phyloP scores from a whole-genome alignment of 2,113 vertebrate species.

The Lampris megalopsis region DNA sequence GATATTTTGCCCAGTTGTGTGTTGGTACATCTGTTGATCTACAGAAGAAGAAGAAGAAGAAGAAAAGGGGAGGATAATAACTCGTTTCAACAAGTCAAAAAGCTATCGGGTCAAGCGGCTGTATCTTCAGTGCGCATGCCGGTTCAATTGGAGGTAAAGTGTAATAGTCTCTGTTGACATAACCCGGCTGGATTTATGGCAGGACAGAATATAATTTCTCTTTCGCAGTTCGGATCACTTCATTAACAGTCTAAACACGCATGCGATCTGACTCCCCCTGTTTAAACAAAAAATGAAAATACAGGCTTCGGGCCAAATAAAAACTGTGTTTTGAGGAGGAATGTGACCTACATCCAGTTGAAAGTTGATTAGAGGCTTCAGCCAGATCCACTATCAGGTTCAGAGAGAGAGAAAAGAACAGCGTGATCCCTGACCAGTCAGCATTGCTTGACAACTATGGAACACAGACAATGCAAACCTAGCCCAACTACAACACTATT shows the following conservation, averaged over 20 bases:
- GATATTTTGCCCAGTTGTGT: not conserved
- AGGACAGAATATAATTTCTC: not conserved
- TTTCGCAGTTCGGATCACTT: not conserved
- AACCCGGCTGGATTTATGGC: not conserved
- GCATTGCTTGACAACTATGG: slow-evolving; percentile 4
- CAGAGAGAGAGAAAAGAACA: slow-evolving; percentile 3
- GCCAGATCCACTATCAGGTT: not conserved
- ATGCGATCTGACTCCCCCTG: not conserved
- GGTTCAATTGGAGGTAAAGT: not conserved
- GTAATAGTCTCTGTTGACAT: not conserved
- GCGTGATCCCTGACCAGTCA: not conserved
- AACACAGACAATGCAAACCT: not conserved
- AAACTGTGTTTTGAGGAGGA: not conserved
- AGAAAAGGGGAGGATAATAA: too few relatives aligned
- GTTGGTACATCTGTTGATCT: not conserved
- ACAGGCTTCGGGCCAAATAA: not conserved
- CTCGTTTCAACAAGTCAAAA: not conserved
- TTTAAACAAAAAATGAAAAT: not conserved
- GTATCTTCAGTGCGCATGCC: not conserved
- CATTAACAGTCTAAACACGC: not conserved
- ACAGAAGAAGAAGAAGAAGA: too few relatives aligned
- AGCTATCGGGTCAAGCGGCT: not conserved
- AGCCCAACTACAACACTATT: not conserved
- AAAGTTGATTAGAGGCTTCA: not conserved
- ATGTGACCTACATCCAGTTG: not conserved